phyloP scores from a whole-genome alignment of 2,797 vertebrate genomes.

The Sarcophilus harrisii region DNA sequence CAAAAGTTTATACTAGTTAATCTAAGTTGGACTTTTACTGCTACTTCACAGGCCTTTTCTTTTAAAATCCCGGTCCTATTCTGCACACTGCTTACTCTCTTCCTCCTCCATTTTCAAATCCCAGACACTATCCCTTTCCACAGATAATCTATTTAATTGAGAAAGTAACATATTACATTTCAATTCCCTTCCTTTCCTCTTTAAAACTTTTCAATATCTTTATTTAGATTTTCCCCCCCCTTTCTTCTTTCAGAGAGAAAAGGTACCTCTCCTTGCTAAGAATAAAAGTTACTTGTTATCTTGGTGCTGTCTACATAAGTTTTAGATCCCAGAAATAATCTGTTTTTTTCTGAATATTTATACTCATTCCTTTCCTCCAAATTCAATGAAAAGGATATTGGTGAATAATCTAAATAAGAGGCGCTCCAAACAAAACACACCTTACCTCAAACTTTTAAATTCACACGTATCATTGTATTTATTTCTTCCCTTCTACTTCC shows the following conservation, averaged over 20 bases:
- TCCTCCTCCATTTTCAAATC: background rate
- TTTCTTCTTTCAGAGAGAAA: background rate
- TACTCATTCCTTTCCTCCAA: background rate
- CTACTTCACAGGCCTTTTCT: background rate
- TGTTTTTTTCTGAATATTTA: background rate
- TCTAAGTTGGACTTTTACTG: background rate
- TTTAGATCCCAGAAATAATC: background rate
- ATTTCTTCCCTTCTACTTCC: background rate
- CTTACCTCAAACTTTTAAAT: background rate
- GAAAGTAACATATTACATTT: background rate
- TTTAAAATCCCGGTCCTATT: background rate
- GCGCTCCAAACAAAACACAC: background rate
- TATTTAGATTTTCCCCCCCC: background rate
- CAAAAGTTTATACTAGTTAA: background rate
- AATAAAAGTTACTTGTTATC: background rate
- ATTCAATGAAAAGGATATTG: background rate
- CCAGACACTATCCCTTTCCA: background rate
- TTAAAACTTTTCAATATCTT: background rate
- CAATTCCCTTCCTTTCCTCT: background rate
- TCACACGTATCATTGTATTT: background rate
- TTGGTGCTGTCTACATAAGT: background rate
- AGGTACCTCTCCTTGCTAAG: background rate
- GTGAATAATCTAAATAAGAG: background rate
- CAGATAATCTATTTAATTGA: background rate
- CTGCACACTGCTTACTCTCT: background rate